Percentiles rank a stretch among this genome's conserved stretches.
phyloP scores from a whole-genome alignment of 2,888 invertebrate species.

The Coelinius sp. region DNA sequence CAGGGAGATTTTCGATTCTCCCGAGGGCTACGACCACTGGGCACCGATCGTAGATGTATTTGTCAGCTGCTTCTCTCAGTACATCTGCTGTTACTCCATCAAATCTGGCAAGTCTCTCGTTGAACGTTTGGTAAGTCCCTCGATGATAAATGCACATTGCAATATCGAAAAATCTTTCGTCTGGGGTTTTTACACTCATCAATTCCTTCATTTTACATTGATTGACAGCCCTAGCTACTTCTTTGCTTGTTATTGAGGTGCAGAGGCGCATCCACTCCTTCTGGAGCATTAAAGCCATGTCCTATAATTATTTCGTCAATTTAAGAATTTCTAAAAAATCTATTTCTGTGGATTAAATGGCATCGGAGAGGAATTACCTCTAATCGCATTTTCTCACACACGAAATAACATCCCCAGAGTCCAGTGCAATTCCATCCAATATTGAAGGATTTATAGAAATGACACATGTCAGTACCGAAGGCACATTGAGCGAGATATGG shows the following conservation, averaged over 20 bases:
- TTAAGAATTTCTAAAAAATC: not conserved
- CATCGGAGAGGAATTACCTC: constrained; percentile 36
- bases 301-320: constrained; percentile 51
- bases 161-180: constrained; percentile 67
- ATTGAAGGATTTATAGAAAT: constrained; percentile 71
- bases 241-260: constrained; percentile 56
- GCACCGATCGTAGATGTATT: constrained; percentile 70
- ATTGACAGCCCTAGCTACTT: constrained; percentile 67
- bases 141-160: constrained; percentile 67
- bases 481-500: constrained; percentile 58
- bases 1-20: constrained; percentile 70
- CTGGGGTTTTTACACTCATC: constrained; percentile 58
- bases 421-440: constrained; percentile 70
- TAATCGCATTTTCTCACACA: constrained; percentile 59
- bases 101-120: constrained; percentile 48
- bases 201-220: constrained; percentile 64
- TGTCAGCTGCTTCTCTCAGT: constrained; percentile 53
- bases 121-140: constrained; percentile 56
- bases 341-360: not conserved
- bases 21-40: constrained; percentile 71
- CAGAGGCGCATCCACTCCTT: constrained; percentile 70
- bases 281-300: constrained; percentile 68
- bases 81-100: constrained; percentile 45
- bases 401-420: constrained; percentile 72
- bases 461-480: constrained; percentile 63